These are phyloP conservation scores for Holotrichia oblita DNA, from an alignment of 1,140 invertebrate species.

Conservation along the genomic window DNA sequence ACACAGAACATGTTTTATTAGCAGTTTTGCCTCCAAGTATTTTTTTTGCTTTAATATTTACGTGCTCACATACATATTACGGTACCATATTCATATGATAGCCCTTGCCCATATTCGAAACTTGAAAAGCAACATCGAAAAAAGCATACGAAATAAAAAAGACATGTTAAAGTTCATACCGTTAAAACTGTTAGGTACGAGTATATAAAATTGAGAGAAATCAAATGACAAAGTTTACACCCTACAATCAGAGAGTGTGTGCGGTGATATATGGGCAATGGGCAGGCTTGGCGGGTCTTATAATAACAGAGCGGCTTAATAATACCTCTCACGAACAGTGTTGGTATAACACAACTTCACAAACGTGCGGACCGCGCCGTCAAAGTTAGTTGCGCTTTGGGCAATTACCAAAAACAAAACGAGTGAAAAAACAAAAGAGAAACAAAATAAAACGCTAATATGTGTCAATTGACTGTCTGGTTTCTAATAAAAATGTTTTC, in stretches of 20 bases:
- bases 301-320: slow-evolving; percentile 56
- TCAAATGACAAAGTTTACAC: slow-evolving; percentile 57
- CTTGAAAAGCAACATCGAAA: neutral
- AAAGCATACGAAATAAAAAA: neutral
- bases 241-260: slow-evolving; percentile 53
- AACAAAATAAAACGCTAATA: slow-evolving; percentile 45
- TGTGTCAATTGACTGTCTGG: slow-evolving; percentile 52
- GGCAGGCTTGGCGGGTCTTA: slow-evolving; percentile 53
- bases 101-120: neutral
- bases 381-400: slow-evolving; percentile 45
- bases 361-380: slow-evolving; percentile 41
- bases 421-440: slow-evolving; percentile 20
- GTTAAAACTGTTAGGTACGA: slow-evolving; percentile 30
- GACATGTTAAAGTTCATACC: slow-evolving; percentile 14
- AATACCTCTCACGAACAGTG: slow-evolving; percentile 54
- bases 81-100: neutral
- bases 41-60: neutral
- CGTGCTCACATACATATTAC: neutral
- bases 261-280: slow-evolving; percentile 56
- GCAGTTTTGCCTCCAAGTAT: neutral
- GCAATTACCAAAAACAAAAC: slow-evolving; percentile 34
- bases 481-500: slow-evolving; percentile 44
- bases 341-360: slow-evolving; percentile 49
- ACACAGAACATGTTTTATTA: too few relatives aligned
- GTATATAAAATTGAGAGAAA: slow-evolving; percentile 51